Evolutionary conservation across 2,888 invertebrate genomes (phyloP).

Genomic region (Athetis lepigone): DNA sequence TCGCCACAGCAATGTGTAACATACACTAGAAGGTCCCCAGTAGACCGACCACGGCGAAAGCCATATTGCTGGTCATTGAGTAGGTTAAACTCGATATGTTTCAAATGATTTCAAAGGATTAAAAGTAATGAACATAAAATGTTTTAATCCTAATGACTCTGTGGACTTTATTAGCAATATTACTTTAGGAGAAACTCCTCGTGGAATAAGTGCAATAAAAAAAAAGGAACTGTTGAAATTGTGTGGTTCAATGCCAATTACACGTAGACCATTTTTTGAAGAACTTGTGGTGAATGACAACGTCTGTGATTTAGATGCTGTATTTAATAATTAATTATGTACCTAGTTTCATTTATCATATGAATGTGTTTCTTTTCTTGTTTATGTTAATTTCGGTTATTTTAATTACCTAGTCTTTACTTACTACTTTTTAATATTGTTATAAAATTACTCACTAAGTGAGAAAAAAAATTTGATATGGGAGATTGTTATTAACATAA

Average conservation of each 20-base stretch:
- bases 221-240: too few species aligned
- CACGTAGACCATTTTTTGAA: constrained; percentile 22
- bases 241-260: too few species aligned
- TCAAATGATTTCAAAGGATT: constrained; percentile 4
- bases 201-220: constrained; percentile 3
- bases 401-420: constrained; percentile 1
- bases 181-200: constrained; percentile 3
- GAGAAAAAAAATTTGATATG: too few species aligned
- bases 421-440: background rate
- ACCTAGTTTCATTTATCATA: constrained; percentile 7
- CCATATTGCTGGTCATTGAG: too few species aligned
- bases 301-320: constrained; percentile 15
- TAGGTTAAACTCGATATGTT: constrained; percentile 5
- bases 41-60: too few species aligned
- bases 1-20: too few species aligned
- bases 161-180: constrained; percentile 2
- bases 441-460: too few species aligned
- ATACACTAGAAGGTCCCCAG: too few species aligned
- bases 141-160: constrained; percentile 5
- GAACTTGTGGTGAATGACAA: constrained; percentile 16
- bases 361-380: background rate
- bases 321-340: constrained; percentile 8
- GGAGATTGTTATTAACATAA: too few species aligned
- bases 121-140: background rate
- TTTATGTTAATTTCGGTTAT: constrained; percentile 4